These are phyloP conservation scores for Cladopsammia gracilis DNA, from an alignment of 64 coral and sea anemone genomes.

Conservation along the genomic window DNA sequence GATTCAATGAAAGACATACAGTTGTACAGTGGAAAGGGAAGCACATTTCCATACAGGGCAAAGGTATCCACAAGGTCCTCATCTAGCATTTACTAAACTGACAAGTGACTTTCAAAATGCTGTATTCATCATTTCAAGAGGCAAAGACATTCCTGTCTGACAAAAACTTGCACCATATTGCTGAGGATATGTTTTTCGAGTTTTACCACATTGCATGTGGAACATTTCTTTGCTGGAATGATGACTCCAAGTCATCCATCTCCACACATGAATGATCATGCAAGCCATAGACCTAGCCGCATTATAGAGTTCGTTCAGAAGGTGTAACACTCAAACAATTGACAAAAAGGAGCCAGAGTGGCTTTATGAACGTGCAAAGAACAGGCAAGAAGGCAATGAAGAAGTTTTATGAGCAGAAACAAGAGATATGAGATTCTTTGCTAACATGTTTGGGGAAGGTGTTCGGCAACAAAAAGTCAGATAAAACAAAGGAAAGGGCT, in stretches of 20 bases:
- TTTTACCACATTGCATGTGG: not conserved
- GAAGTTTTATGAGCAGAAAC: not conserved
- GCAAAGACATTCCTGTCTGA: no score
- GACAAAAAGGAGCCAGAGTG: not conserved
- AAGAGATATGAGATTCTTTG: not conserved
- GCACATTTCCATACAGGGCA: no score
- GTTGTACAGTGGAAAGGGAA: no score
- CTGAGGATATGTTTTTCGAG: no score
- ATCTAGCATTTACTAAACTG: no score
- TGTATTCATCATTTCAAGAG: no score
- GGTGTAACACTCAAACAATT: conserved; percentile 25
- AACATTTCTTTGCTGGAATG: no score
- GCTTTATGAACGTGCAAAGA: conserved; percentile 6
- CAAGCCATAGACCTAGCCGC: conserved; percentile 9
- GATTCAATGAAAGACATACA: no score
- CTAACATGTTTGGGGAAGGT: conserved; percentile 16
- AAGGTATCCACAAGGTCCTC: no score
- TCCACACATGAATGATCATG: conserved; percentile 62
- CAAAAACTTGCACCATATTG: no score
- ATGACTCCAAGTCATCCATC: conserved; percentile 10
- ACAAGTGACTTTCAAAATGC: no score
- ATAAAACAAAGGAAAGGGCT: not conserved
- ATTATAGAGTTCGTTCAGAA: conserved; percentile 56
- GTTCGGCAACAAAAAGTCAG: not conserved
- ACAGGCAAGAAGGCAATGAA: not conserved